These are phyloP conservation scores for Hermodice carunculata DNA, from an alignment of 2,888 invertebrate genomes.

Conservation along the genomic window DNA sequence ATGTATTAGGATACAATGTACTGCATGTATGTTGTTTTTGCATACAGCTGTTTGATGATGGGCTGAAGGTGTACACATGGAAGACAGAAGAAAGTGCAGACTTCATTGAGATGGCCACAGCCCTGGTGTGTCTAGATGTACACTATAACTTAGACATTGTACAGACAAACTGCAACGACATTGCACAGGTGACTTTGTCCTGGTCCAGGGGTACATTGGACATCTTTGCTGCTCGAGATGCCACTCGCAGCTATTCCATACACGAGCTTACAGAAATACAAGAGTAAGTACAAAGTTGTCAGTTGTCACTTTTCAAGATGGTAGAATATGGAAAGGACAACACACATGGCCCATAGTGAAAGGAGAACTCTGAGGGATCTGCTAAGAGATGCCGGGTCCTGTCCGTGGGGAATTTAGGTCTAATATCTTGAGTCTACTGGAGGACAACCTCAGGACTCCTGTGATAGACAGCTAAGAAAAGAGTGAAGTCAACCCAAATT, in stretches of 20 bases:
- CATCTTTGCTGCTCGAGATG: conserved; percentile 57
- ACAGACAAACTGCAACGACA: conserved; percentile 66
- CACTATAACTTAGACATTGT: conserved; percentile 65
- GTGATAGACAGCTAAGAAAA: too few relatives aligned
- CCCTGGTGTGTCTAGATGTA: conserved; percentile 66
- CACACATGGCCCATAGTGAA: too few relatives aligned
- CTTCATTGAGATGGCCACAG: conserved; percentile 67
- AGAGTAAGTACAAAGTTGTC: conserved; percentile 44
- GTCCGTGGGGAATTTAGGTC: too few relatives aligned
- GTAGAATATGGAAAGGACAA: too few relatives aligned
- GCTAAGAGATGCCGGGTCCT: too few relatives aligned
- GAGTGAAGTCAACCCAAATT: too few relatives aligned
- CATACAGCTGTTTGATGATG: conserved; percentile 65
- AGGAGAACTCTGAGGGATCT: too few relatives aligned
- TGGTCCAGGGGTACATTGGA: conserved; percentile 65
- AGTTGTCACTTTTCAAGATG: neutral
- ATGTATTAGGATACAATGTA: neutral
- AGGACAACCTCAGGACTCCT: too few relatives aligned
- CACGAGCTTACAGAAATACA: conserved; percentile 62
- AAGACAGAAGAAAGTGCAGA: conserved; percentile 67
- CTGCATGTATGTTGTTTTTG: neutral
- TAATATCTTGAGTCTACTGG: too few relatives aligned
- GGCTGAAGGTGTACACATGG: conserved; percentile 65
- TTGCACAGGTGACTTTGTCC: conserved; percentile 61
- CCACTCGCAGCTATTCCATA: conserved; percentile 57